Percentiles rank a stretch among this genome's conserved stretches.
phyloP scores from a whole-genome alignment of 2,888 invertebrate species.

The Dexiosoma caninum region DNA sequence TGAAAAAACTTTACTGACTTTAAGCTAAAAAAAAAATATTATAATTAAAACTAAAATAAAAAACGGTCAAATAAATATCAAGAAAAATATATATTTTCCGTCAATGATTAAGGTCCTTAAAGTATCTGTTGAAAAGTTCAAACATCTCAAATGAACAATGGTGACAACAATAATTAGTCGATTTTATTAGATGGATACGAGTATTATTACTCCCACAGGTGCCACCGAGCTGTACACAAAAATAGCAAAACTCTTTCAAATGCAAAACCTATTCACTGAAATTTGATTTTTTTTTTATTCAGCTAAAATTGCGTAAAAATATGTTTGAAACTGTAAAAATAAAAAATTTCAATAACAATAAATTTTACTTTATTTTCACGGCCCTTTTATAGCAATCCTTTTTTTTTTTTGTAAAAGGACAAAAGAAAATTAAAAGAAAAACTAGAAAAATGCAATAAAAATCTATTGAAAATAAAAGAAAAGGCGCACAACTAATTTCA shows the following conservation, averaged over 20 bases:
- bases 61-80: too few species aligned
- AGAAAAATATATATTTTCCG: too few species aligned
- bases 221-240: not conserved
- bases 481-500: constrained; percentile 62
- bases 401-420: constrained; percentile 17
- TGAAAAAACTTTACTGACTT: too few species aligned
- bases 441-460: constrained; percentile 1
- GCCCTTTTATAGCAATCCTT: constrained; percentile 47
- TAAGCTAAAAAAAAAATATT: too few species aligned
- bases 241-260: not conserved
- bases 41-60: too few species aligned
- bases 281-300: not conserved
- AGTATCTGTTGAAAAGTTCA: not conserved
- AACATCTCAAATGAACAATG: constrained; percentile 35
- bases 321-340: constrained; percentile 28
- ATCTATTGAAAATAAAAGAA: constrained; percentile 51
- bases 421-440: not conserved
- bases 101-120: not conserved
- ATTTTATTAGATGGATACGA: constrained; percentile 52
- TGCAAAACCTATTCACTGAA: not conserved
- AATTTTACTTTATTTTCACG: constrained; percentile 27
- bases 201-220: constrained; percentile 62
- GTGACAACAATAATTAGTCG: constrained; percentile 60
- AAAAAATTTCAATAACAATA: constrained; percentile 55
- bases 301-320: constrained; percentile 39